Percentiles rank a stretch among this genome's conserved stretches.
These are phyloP conservation scores for Acanthosepion pharaonis DNA, from an alignment of 2,888 invertebrate genomes.

Conservation along the genomic window DNA sequence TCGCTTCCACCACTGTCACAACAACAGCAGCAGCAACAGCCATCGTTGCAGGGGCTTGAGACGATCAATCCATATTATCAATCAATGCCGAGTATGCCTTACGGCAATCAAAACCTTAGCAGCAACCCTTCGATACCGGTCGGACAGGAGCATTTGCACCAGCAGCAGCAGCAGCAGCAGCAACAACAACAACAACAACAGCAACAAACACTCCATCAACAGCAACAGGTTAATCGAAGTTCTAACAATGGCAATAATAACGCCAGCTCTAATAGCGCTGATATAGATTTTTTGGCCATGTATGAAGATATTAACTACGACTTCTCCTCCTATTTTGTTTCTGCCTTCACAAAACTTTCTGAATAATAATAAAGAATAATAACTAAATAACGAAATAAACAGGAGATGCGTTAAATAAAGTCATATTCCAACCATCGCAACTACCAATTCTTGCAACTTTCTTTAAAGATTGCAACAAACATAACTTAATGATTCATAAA, in stretches of 20 bases:
- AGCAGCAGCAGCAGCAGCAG: conserved; percentile 24
- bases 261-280: background rate
- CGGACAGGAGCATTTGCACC: background rate
- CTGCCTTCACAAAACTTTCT: background rate
- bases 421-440: too few species aligned
- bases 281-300: background rate
- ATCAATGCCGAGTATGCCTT: background rate
- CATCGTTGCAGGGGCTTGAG: background rate
- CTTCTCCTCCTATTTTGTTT: background rate
- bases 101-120: background rate
- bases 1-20: background rate
- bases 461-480: too few species aligned
- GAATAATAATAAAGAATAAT: background rate
- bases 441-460: too few species aligned
- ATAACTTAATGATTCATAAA: too few species aligned
- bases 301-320: conserved; percentile 35
- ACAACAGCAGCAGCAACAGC: background rate
- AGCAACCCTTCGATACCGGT: background rate
- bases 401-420: too few species aligned
- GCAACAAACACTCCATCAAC: background rate
- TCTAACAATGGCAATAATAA: background rate
- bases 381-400: too few species aligned
- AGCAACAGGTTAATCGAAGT: conserved; percentile 35
- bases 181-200: background rate
- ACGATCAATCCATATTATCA: conserved; percentile 36